Evolutionary conservation across 2,888 invertebrate genomes (phyloP), one percentile per base, ranked within the genome.

Genomic region (Pherbina coryleti): DNA sequence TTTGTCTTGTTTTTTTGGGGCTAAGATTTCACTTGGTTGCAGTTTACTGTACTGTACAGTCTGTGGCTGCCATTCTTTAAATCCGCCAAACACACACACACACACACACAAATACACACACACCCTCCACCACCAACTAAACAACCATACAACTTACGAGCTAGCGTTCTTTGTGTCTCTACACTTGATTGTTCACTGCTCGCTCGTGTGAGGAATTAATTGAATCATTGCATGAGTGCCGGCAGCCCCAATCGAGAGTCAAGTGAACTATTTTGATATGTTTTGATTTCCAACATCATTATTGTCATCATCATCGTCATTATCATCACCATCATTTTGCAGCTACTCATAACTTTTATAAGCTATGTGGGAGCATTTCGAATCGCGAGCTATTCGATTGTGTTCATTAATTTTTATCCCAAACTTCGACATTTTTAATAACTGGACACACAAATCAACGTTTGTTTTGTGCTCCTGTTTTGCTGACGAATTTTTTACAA

Each of bases 211-310:
- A 22, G 34, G 55, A 75, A 75, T 67, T 75, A 66, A 75, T 75
- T 66, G 75, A 53, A 53, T 49, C 37, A 34, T 55, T 62, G 73
- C 75, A 9, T 22, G 34, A 22, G 44, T 66, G 55, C 51, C n/a
- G 28, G 5, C 19, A 60, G 60, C 60, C 17, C 25, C 14, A 44
- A 22, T 5, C 22, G 22, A 14, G 72, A 57, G 19, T 72, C 72
- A 53, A 71, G 53, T 57, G 44, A 34, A 60, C n/a, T 60, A 73
- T 73, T 73, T 73, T 73, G 62, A 73, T 25, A 73, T 73, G 73
- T 73, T 73, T 73, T 73, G 73, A 73, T 73, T 73, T 73, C 11
- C 60, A 62, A 55, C 44, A 62, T 49, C 62, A 73, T 62, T 22
- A 62, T 73, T 25, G 34, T 72, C 11, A 14, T 19, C 14, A 70